These are phyloP conservation scores for Cryptosula pallasiana DNA, from an alignment of 2,888 invertebrate species.

Conservation along the genomic window DNA sequence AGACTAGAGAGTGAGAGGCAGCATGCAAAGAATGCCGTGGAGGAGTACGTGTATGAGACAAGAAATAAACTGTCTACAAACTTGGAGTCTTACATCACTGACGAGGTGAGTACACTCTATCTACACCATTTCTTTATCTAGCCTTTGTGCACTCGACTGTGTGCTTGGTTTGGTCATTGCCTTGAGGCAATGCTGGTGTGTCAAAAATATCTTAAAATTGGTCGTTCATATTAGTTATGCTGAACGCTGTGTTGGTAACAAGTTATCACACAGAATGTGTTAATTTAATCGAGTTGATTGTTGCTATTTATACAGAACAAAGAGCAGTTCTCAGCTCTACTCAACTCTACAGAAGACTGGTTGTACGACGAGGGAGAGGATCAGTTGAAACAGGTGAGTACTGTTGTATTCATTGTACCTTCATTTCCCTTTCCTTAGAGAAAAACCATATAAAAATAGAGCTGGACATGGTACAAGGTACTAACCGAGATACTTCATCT, in stretches of 20 bases:
- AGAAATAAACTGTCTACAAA: conserved; percentile 76
- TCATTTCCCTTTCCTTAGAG: no score
- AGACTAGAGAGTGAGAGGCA: conserved; percentile 87
- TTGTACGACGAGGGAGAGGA: conserved; percentile 95
- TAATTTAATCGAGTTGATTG: no score
- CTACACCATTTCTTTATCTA: neutral
- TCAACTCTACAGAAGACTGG: conserved; percentile 90
- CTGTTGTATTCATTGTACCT: no score
- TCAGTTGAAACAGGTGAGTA: conserved; percentile 67
- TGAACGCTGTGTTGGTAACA: no score
- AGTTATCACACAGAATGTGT: no score
- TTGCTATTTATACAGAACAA: conserved; percentile 38
- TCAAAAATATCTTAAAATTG: neutral
- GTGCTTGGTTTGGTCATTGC: neutral
- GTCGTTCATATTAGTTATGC: no score
- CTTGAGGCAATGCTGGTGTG: neutral
- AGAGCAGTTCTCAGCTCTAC: conserved; percentile 54
- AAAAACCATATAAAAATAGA: no score
- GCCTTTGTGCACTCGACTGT: neutral
- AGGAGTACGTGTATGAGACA: conserved; percentile 96
- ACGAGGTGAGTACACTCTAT: conserved; percentile 64
- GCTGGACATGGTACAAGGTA: no score
- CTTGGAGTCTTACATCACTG: conserved; percentile 70
- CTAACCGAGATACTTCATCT: no score
- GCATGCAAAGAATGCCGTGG: conserved; percentile 92